These are phyloP conservation scores for Caenorhabditis brenneri DNA, from an alignment of 1,140 invertebrate genomes.

Conservation along the genomic window DNA sequence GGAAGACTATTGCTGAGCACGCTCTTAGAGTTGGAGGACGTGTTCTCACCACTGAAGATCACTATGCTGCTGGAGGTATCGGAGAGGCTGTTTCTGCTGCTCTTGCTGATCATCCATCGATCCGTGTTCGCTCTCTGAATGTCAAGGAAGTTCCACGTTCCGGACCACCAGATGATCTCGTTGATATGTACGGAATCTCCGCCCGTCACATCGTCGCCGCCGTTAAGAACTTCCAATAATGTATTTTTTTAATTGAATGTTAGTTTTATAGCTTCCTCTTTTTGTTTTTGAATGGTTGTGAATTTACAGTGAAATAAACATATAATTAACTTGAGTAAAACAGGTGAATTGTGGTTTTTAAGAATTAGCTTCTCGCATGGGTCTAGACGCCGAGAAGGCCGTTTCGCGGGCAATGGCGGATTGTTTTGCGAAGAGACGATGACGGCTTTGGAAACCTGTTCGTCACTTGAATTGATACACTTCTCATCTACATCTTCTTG, in stretches of 20 bases:
- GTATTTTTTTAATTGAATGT: not conserved
- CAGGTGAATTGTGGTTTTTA: not conserved
- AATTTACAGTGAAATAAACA: not conserved
- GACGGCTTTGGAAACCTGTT: slow-evolving; percentile 24
- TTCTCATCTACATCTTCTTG: slow-evolving; percentile 25
- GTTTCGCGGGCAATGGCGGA: slow-evolving; percentile 23
- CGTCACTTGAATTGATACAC: slow-evolving; percentile 13
- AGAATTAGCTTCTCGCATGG: slow-evolving; percentile 1
- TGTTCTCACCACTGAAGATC: slow-evolving; percentile 93
- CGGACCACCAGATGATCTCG: slow-evolving; percentile 82
- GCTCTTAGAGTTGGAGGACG: slow-evolving; percentile 82
- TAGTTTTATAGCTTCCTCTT: slow-evolving; percentile 29
- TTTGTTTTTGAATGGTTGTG: not conserved
- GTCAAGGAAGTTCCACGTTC: slow-evolving; percentile 88
- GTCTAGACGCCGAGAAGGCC: slow-evolving; percentile 2
- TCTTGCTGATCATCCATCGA: slow-evolving; percentile 78
- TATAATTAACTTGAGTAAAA: not conserved
- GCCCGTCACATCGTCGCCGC: slow-evolving; percentile 81
- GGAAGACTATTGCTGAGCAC: slow-evolving; percentile 79
- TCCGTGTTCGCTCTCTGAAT: slow-evolving; percentile 83
- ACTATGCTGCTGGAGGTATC: slow-evolving; percentile 91
- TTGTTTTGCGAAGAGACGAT: slow-evolving; percentile 13
- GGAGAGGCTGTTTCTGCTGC: slow-evolving; percentile 90
- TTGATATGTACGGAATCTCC: slow-evolving; percentile 88
- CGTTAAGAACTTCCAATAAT: slow-evolving; percentile 69